Percentiles rank a stretch among this genome's conserved stretches.
Conservation (phyloP, 2,113 vertebrate species). For the Oxyruncus cristatus region DNA sequence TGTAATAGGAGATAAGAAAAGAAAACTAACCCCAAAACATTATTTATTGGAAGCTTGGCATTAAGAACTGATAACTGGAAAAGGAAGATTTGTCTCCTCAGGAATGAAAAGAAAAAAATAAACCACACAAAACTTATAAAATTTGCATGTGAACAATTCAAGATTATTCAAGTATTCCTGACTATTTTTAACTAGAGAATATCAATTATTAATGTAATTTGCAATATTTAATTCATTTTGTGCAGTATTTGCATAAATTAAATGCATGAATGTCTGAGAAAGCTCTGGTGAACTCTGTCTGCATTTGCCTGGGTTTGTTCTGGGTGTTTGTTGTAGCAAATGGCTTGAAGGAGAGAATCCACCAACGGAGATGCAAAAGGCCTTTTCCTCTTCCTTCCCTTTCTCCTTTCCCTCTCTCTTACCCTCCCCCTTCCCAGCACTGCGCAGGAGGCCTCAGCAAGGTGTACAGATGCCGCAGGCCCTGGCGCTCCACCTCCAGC, state of each 20-base stretch:
- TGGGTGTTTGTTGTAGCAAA: background rate
- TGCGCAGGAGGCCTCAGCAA: fast-evolving
- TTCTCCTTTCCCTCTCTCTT: background rate
- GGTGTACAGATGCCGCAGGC: fast-evolving
- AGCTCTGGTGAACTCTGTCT: background rate
- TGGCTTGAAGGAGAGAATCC: background rate
- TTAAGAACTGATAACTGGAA: background rate
- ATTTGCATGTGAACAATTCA: background rate
- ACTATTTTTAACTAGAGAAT: conserved; percentile 29
- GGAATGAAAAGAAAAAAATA: background rate
- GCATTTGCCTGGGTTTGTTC: background rate
- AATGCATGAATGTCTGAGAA: background rate
- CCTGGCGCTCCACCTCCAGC: fast-evolving
- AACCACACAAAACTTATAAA: background rate
- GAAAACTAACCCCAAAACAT: background rate
- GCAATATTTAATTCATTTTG: conserved; percentile 38
- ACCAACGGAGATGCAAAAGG: background rate
- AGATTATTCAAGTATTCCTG: conserved; percentile 2
- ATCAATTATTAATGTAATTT: conserved; percentile 50
- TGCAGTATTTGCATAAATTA: conserved; percentile 41
- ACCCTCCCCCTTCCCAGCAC: background rate
- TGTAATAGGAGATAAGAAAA: background rate
- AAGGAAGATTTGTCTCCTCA: background rate
- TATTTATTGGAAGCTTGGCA: background rate
- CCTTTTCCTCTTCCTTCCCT: background rate